phyloP scores from a whole-genome alignment of 1,140 invertebrate genomes.

The Gryllus bimaculatus region DNA sequence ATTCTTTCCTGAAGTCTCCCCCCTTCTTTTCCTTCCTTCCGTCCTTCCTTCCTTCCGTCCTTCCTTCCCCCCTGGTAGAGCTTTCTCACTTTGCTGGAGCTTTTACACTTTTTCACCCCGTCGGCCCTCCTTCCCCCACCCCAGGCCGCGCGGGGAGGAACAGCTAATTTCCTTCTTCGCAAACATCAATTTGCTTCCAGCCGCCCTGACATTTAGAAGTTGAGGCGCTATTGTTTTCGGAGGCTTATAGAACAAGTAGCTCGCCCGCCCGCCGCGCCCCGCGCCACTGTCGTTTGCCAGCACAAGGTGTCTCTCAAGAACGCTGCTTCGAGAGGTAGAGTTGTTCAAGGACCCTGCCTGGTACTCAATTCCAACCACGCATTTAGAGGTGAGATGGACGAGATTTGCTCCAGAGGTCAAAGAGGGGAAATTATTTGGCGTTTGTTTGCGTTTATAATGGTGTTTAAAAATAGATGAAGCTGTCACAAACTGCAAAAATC shows the following conservation, averaged over 20 bases:
- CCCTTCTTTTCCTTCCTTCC: not conserved
- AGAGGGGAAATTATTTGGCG: too few relatives aligned
- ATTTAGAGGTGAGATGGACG: too few relatives aligned
- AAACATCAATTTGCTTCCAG: conserved; percentile 20
- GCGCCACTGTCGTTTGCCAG: not conserved
- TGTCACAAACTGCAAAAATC: too few relatives aligned
- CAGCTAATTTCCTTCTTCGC: conserved; percentile 20
- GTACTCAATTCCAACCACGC: too few relatives aligned
- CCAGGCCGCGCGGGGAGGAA: not conserved
- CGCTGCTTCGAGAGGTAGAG: too few relatives aligned
- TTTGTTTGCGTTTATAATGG: too few relatives aligned
- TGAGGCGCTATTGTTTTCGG: conserved; percentile 18
- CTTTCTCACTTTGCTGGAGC: not conserved
- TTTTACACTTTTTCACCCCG: not conserved
- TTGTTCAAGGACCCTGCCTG: too few relatives aligned
- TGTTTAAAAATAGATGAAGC: too few relatives aligned
- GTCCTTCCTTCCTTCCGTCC: not conserved
- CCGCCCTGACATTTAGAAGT: conserved; percentile 18
- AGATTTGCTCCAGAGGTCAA: too few relatives aligned
- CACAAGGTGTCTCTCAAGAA: too few relatives aligned
- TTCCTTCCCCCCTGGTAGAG: not conserved
- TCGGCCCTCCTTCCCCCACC: not conserved
- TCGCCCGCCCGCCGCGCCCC: not conserved
- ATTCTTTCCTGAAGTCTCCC: not conserved
- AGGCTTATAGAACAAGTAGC: conserved; percentile 14